Conservation (phyloP, 2,113 vertebrate genomes). For the Malurus cyaneus region DNA sequence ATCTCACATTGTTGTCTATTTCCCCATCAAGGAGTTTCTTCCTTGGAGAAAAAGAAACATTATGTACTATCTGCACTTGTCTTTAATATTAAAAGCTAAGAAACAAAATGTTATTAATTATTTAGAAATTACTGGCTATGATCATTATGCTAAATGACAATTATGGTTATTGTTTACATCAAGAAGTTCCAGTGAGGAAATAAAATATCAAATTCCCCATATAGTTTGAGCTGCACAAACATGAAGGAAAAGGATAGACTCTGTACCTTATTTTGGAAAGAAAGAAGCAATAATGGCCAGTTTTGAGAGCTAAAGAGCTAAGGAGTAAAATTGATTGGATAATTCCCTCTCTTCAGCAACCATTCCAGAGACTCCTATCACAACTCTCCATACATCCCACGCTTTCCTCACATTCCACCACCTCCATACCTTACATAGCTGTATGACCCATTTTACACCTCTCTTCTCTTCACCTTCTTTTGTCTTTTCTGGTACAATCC, state of each 20-base stretch:
- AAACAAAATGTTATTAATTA: slow-evolving; percentile 27
- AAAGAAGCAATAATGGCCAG: not conserved
- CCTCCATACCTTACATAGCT: not conserved
- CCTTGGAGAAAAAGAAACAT: not conserved
- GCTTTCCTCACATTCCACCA: not conserved
- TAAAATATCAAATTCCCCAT: not conserved
- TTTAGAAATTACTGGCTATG: slow-evolving; percentile 36
- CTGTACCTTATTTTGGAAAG: not conserved
- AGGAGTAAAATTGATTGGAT: not conserved
- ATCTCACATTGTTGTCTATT: not conserved
- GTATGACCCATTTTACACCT: not conserved
- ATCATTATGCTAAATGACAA: slow-evolving; percentile 15
- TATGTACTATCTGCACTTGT: not conserved
- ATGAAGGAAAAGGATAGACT: not conserved
- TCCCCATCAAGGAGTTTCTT: not conserved
- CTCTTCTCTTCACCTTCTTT: not conserved
- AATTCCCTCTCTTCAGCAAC: not conserved
- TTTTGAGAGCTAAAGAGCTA: not conserved
- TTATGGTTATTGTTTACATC: not conserved
- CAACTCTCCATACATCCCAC: not conserved
- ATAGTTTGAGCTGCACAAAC: not conserved
- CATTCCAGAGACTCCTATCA: not conserved
- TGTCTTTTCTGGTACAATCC: not conserved
- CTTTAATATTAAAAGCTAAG: slow-evolving; percentile 40
- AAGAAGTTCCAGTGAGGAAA: not conserved